Evolutionary conservation across 2,888 invertebrate genomes (phyloP).

Genomic region (Torymus aiolomorphi): DNA sequence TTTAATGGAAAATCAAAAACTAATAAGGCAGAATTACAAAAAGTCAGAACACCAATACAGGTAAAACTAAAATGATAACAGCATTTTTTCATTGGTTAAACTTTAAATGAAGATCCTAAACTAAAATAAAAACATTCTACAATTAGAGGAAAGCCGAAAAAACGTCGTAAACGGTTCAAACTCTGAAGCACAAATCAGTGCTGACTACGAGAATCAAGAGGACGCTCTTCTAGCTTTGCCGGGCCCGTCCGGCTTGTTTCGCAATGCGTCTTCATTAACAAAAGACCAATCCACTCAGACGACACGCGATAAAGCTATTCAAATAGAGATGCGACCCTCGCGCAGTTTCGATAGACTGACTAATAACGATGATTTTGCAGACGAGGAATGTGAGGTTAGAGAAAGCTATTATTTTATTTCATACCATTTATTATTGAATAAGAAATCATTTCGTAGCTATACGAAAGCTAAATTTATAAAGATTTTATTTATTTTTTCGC

Average conservation of each 20-base stretch:
- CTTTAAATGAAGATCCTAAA: neutral
- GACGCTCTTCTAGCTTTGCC: neutral
- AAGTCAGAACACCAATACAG: slow-evolving; percentile 58
- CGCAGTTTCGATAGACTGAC: slow-evolving; percentile 61
- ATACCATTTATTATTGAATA: no score
- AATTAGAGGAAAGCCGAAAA: slow-evolving; percentile 33
- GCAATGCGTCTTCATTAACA: neutral
- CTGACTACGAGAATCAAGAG: neutral
- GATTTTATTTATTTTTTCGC: no score
- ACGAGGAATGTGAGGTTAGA: slow-evolving; percentile 62
- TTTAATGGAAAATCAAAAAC: slow-evolving; percentile 32
- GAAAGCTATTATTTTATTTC: no score
- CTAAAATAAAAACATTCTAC: neutral
- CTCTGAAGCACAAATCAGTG: neutral
- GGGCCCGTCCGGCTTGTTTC: slow-evolving; percentile 14
- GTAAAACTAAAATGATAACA: slow-evolving; percentile 43
- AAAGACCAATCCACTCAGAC: slow-evolving; percentile 41
- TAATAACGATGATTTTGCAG: slow-evolving; percentile 54
- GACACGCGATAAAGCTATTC: slow-evolving; percentile 53
- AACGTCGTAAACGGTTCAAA: slow-evolving; percentile 31
- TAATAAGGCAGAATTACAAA: slow-evolving; percentile 59
- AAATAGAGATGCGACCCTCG: slow-evolving; percentile 62
- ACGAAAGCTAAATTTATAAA: no score
- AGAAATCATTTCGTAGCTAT: no score
- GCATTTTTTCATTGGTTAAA: neutral